phyloP scores from a whole-genome alignment of 1,140 invertebrate genomes.

The Paracyclopina nana region DNA sequence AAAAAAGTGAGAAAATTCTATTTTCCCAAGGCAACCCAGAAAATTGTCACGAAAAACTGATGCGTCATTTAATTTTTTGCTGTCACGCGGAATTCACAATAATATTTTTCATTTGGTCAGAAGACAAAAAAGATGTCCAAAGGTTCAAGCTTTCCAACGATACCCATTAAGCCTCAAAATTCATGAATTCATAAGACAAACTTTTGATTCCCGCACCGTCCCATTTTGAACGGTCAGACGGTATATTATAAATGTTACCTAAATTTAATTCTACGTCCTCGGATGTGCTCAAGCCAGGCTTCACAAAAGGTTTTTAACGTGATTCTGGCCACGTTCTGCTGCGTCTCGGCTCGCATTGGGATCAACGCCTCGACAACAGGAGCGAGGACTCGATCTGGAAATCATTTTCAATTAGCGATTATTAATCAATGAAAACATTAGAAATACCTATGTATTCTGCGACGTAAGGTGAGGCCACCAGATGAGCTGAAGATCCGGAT shows the following conservation, averaged over 20 bases:
- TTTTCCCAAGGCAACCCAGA: too few relatives aligned
- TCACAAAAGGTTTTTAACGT: slow-evolving; percentile 15
- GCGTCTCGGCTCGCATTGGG: not conserved
- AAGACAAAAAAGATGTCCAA: too few relatives aligned
- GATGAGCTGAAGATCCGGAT: not conserved
- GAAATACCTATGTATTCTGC: slow-evolving; percentile 1
- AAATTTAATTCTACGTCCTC: slow-evolving; percentile 13
- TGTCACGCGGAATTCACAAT: too few relatives aligned
- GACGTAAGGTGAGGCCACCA: not conserved
- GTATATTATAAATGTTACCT: slow-evolving; percentile 5
- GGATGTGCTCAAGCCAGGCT: slow-evolving; percentile 15
- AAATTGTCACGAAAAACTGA: too few relatives aligned
- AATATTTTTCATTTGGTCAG: too few relatives aligned
- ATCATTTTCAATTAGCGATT: not conserved
- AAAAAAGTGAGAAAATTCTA: too few relatives aligned
- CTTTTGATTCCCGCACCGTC: too few relatives aligned
- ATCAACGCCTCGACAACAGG: not conserved
- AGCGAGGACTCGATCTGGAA: slow-evolving; percentile 7
- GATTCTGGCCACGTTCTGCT: slow-evolving; percentile 1
- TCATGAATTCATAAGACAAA: too few relatives aligned
- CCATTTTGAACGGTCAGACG: too few relatives aligned
- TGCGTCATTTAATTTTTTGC: too few relatives aligned
- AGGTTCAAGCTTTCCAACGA: too few relatives aligned
- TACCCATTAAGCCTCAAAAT: too few relatives aligned
- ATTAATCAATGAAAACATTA: not conserved